phyloP scores from a whole-genome alignment of 2,888 invertebrate species.

The Folsomia candida region DNA sequence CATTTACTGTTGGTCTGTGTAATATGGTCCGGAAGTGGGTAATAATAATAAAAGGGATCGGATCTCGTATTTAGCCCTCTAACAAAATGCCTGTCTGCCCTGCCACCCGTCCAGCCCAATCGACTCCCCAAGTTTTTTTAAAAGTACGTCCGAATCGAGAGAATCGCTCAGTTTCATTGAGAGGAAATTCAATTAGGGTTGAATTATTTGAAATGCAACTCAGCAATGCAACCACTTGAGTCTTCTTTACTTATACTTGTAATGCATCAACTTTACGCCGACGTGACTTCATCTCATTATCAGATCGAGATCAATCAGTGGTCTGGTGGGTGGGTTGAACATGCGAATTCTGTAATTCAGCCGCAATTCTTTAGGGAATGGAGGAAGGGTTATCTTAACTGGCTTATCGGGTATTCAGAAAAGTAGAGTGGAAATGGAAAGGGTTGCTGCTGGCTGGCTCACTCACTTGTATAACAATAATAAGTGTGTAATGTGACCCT shows the following conservation, averaged over 20 bases:
- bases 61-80: not conserved
- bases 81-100: not conserved
- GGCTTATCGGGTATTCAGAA: not conserved
- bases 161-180: not conserved
- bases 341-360: not conserved
- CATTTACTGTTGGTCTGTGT: not conserved
- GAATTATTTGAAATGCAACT: no score
- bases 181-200: not conserved
- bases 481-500: slow-evolving; percentile 12
- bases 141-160: not conserved
- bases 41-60: not conserved
- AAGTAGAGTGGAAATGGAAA: not conserved
- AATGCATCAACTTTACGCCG: no score
- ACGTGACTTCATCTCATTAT: not conserved
- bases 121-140: no score
- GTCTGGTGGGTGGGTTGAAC: not conserved
- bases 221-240: not conserved
- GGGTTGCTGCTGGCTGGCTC: not conserved
- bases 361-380: not conserved
- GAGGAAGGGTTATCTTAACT: not conserved
- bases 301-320: not conserved
- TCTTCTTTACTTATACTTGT: not conserved
- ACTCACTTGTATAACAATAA: not conserved
- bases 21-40: not conserved
- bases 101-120: not conserved